Conservation (phyloP, 2,888 invertebrate genomes). For the Pristionchus maxplancki region DNA sequence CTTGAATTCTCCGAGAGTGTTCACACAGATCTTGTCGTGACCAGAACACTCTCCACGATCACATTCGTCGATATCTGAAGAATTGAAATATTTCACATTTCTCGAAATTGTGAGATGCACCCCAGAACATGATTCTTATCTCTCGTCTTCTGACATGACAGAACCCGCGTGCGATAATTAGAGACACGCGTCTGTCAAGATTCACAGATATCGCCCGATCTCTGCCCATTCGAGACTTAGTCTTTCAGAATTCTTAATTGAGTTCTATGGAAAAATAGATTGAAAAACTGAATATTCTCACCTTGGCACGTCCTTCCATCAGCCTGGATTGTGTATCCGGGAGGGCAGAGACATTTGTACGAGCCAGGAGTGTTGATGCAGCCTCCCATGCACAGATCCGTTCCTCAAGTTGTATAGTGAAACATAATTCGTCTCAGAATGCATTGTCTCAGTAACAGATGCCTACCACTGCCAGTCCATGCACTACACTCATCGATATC, state of each 20-base stretch:
- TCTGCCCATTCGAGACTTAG: background rate
- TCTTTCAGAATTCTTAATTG: background rate
- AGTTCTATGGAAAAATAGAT: background rate
- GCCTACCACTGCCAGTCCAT: conserved; percentile 83
- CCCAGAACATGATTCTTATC: background rate
- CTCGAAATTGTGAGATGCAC: background rate
- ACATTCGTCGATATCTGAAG: conserved; percentile 86
- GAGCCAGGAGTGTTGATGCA: conserved; percentile 77
- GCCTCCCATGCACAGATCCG: conserved; percentile 78
- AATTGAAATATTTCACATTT: background rate
- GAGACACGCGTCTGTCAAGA: conserved; percentile 21
- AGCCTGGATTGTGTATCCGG: conserved; percentile 72
- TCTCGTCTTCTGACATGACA: conserved; percentile 21
- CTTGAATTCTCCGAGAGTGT: conserved; percentile 90
- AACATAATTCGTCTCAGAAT: no score
- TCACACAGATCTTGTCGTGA: conserved; percentile 88
- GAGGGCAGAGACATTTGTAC: conserved; percentile 75
- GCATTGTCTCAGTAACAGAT: no score
- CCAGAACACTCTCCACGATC: conserved; percentile 80
- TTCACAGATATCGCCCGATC: background rate
- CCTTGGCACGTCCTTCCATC: conserved; percentile 82
- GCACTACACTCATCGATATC: conserved; percentile 91
- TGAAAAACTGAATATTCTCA: conserved; percentile 78
- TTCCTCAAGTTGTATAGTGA: conserved; percentile 64
- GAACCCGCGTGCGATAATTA: conserved; percentile 18